These are phyloP conservation scores for Gnatocerus cornutus DNA, from an alignment of 2,888 invertebrate genomes.

Conservation along the genomic window DNA sequence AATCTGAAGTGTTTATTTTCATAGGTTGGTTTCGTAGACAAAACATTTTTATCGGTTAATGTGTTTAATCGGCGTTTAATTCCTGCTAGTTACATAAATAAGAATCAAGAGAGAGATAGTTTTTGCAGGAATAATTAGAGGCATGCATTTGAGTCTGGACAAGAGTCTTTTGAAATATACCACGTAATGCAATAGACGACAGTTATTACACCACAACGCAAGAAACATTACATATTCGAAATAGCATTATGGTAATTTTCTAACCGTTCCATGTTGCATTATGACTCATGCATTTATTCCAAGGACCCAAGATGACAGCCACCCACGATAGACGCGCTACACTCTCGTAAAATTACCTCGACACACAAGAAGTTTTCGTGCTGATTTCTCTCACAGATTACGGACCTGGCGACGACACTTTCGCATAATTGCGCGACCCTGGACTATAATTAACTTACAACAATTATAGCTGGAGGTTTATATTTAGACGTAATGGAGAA, in stretches of 20 bases:
- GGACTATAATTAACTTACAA: constrained; percentile 48
- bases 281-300: constrained; percentile 49
- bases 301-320: constrained; percentile 39
- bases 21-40: constrained; percentile 29
- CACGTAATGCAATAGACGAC: constrained; percentile 50
- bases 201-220: constrained; percentile 52
- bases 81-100: constrained; percentile 24
- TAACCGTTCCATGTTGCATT: constrained; percentile 44
- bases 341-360: constrained; percentile 2
- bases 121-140: constrained; percentile 16
- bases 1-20: constrained; percentile 37
- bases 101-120: constrained; percentile 8
- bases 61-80: constrained; percentile 24
- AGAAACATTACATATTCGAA: constrained; percentile 54
- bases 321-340: constrained; percentile 34
- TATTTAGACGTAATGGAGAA: constrained; percentile 46
- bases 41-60: constrained; percentile 39
- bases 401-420: constrained; percentile 40
- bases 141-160: constrained; percentile 28
- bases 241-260: constrained; percentile 54
- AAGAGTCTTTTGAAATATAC: constrained; percentile 48
- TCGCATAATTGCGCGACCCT: constrained; percentile 44
- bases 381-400: constrained; percentile 31
- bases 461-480: constrained; percentile 48
- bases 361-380: constrained; percentile 28